Conservation (phyloP, 2,113 vertebrate genomes). For the Sceloporus undulatus region DNA sequence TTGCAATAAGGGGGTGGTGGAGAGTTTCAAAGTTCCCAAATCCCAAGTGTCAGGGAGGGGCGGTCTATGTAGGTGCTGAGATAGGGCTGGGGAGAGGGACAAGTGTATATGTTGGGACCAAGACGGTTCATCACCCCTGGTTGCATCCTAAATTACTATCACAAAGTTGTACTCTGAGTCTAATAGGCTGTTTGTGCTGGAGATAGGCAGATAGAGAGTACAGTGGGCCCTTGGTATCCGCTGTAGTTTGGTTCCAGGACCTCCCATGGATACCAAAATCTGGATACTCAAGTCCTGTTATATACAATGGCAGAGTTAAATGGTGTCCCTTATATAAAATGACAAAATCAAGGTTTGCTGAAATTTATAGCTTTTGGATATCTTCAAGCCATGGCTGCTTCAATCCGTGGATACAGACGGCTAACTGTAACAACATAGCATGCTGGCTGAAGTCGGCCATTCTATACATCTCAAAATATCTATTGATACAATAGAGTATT, state of each 20-base stretch:
- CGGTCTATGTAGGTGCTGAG: not conserved
- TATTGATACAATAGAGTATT: not conserved
- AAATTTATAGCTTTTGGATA: too few species aligned
- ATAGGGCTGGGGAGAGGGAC: too few species aligned
- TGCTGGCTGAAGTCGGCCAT: not conserved
- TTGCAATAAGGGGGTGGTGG: not conserved
- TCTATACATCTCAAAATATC: not conserved
- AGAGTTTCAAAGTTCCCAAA: not conserved
- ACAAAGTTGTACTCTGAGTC: not conserved
- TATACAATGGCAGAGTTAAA: too few species aligned
- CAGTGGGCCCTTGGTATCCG: not conserved
- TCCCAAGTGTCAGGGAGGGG: not conserved
- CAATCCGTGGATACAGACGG: too few species aligned
- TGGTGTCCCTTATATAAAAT: too few species aligned
- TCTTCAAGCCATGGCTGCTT: too few species aligned
- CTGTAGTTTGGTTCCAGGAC: too few species aligned
- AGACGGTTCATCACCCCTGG: not conserved
- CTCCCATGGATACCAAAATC: too few species aligned
- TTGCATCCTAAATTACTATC: not conserved
- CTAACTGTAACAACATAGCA: too few species aligned
- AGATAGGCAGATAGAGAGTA: not conserved
- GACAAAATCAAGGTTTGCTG: too few species aligned
- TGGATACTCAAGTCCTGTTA: too few species aligned
- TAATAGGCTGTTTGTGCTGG: not conserved
- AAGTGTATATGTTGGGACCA: not conserved